Base-by-base conservation (phyloP, 2,888 invertebrate species). In the Theretra japonica region DNA sequence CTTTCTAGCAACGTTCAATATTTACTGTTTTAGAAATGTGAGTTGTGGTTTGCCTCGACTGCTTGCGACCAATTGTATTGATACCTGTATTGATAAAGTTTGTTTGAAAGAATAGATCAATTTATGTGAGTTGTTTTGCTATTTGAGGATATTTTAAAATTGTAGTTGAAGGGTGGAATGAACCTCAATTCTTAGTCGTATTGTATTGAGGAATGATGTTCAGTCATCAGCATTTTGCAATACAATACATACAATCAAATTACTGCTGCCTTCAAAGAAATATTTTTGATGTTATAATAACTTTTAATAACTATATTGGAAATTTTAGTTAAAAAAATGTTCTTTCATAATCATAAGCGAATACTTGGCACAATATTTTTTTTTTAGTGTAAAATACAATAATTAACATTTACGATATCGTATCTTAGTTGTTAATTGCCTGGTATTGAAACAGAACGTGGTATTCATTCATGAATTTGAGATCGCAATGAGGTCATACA, bases 1-100 rank as follows among this genome's bases (percentile, higher is more conserved):
- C 28, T 48, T 7, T 30, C 17, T 5, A 23, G 25, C 72, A 71
- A 79, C 77, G 77, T 77, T 79, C 70, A 73, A 58, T 81, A 71
- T 71, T 71, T 53, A 71, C 62, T 56, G 70, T 71, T 71, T 71
- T 19, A 41, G 28, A 65, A 65, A 71, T 30, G 69, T 7, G 1
- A n/a, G 23, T 65, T 71, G 17, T 33, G 7, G 30, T 19, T 59
- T 57, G n/a, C 19, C 30, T 53, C 56, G 23, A 28, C 21, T 30
- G n/a, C 21, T 70, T 41, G 6, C 33, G 50, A n/a, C 56, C 53
- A 70, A 56, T 56, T 33, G 19, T 17, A 17, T 65, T 56, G 56
- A 56, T 56, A 50, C 62, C n/a, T 50, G n/a, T 5, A n/a, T 28
- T 28, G 50, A 19, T 21, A 30, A 23, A 65, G 21, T 25, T 15